Evolutionary conservation across 2,888 invertebrate genomes (phyloP).

Genomic region (Drosophila meridionalis): DNA sequence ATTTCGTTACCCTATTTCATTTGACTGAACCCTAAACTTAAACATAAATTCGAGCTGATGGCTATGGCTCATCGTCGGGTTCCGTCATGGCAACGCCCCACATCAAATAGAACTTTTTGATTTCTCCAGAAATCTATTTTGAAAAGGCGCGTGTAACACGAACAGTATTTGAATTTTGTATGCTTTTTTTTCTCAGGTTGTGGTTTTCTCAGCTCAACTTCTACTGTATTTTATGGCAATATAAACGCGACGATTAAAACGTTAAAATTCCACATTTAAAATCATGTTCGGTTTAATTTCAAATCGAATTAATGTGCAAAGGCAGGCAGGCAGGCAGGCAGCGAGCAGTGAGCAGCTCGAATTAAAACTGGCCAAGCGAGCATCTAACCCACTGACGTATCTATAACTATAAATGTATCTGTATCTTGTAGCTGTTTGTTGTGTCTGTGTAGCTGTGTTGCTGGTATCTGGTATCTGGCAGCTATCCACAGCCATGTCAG

Average conservation of each 20-base stretch:
- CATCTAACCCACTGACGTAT: slow-evolving; percentile 36
- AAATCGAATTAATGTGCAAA: slow-evolving; percentile 66
- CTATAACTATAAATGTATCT: slow-evolving; percentile 41
- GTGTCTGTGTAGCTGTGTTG: neutral
- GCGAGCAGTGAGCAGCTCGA: slow-evolving; percentile 21
- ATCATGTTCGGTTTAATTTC: slow-evolving; percentile 80
- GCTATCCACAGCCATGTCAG: slow-evolving; percentile 77
- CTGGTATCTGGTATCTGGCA: slow-evolving; percentile 44
- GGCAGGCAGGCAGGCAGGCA: slow-evolving; percentile 16
- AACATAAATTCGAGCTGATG: slow-evolving; percentile 11
- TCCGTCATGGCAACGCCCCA: slow-evolving; percentile 38
- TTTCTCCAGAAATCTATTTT: slow-evolving; percentile 19
- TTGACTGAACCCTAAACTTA: slow-evolving; percentile 3
- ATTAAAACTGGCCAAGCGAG: slow-evolving; percentile 53
- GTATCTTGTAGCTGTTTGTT: slow-evolving; percentile 1
- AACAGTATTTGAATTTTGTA: slow-evolving; percentile 35
- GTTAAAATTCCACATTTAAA: slow-evolving; percentile 80
- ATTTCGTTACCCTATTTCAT: slow-evolving; percentile 17
- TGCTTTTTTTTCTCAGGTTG: slow-evolving; percentile 13
- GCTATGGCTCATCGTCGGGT: slow-evolving; percentile 31
- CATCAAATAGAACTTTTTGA: slow-evolving; percentile 25
- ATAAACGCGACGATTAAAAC: slow-evolving; percentile 81
- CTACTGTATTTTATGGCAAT: slow-evolving; percentile 71
- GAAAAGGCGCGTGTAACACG: slow-evolving; percentile 65
- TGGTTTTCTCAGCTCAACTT: slow-evolving; percentile 41